These are phyloP conservation scores for Macquaria australasica DNA, from an alignment of 2,113 vertebrate species.

Conservation along the genomic window DNA sequence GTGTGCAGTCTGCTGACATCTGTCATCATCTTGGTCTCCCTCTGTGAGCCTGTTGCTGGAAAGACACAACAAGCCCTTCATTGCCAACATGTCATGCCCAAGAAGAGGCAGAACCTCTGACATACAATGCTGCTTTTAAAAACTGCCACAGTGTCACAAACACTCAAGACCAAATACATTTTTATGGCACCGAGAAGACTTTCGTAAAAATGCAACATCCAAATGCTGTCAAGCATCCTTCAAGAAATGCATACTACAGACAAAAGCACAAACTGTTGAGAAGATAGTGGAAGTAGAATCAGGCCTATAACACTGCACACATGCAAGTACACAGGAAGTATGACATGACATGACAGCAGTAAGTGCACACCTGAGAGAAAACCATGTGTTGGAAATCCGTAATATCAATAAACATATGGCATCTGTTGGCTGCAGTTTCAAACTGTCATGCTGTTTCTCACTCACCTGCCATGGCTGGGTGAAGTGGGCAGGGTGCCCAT, in stretches of 20 bases:
- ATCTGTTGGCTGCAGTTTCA: slow-evolving; percentile 22
- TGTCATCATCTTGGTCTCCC: slow-evolving; percentile 76
- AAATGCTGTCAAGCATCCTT: slow-evolving; percentile 43
- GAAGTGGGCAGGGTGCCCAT: slow-evolving; percentile 40
- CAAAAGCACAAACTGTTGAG: slow-evolving; percentile 23
- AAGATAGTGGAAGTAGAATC: background rate
- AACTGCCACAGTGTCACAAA: slow-evolving; percentile 54
- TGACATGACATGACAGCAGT: slow-evolving; percentile 23
- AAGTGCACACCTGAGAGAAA: slow-evolving; percentile 43
- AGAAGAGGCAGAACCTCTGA: slow-evolving; percentile 44
- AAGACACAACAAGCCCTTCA: slow-evolving; percentile 74
- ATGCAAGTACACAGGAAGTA: slow-evolving; percentile 14
- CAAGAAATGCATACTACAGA: slow-evolving; percentile 29
- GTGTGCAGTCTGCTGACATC: slow-evolving; percentile 60
- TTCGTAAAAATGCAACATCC: slow-evolving; percentile 37
- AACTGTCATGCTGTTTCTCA: slow-evolving; percentile 20
- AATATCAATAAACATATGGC: slow-evolving; percentile 38
- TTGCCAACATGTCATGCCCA: slow-evolving; percentile 63
- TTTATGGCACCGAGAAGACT: slow-evolving; percentile 33
- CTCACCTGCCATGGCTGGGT: slow-evolving; percentile 76
- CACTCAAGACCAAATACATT: slow-evolving; percentile 57
- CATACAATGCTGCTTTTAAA: slow-evolving; percentile 47
- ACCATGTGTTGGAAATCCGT: slow-evolving; percentile 9
- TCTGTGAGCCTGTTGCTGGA: slow-evolving; percentile 75
- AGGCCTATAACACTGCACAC: background rate